These are phyloP conservation scores for Pinna nobilis DNA, from an alignment of 1,140 invertebrate species.

Conservation along the genomic window DNA sequence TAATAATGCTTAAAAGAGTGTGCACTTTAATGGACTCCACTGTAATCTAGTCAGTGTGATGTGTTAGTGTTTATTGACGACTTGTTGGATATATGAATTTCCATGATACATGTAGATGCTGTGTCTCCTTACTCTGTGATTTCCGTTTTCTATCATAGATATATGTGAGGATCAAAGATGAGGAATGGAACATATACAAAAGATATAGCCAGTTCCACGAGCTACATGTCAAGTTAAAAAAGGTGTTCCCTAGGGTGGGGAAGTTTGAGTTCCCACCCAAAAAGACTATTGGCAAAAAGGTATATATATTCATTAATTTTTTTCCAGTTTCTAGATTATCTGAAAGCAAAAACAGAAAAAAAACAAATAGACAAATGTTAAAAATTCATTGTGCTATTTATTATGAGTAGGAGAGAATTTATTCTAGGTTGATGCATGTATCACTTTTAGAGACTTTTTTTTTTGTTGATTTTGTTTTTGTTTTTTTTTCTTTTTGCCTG, in stretches of 20 bases:
- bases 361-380: neutral
- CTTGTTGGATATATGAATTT: no score
- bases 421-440: neutral
- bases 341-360: neutral
- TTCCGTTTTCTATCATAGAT: conserved; percentile 76
- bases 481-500: no score
- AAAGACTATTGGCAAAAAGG: conserved; percentile 92
- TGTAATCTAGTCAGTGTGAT: no score
- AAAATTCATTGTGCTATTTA: neutral
- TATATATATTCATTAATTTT: conserved; percentile 69
- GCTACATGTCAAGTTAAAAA: conserved; percentile 87
- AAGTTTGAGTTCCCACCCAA: conserved; percentile 95
- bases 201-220: conserved; percentile 93
- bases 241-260: conserved; percentile 85
- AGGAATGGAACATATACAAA: conserved; percentile 95
- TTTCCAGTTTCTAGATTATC: neutral
- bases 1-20: no score
- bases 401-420: neutral
- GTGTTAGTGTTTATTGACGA: no score
- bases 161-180: conserved; percentile 88
- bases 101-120: no score
- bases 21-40: no score
- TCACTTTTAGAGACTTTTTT: neutral
- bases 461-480: neutral
- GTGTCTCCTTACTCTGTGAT: neutral